These are phyloP conservation scores for Fopius arisanus DNA, from an alignment of 1,140 invertebrate genomes.

Conservation along the genomic window DNA sequence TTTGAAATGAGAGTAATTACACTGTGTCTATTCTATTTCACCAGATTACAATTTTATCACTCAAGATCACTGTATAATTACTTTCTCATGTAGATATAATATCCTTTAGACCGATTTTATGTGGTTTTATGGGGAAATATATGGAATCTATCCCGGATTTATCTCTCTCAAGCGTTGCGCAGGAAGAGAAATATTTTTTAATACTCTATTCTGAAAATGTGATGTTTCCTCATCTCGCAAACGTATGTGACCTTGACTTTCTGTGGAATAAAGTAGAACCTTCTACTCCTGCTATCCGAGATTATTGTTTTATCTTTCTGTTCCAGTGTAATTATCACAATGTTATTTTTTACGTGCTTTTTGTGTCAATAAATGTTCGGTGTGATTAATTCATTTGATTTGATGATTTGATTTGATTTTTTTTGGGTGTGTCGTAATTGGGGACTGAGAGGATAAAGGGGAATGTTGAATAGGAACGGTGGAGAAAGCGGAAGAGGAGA, in stretches of 20 bases:
- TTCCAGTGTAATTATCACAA: not conserved
- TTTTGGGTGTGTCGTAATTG: not conserved
- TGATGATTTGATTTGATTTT: not conserved
- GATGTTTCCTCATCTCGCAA: not conserved
- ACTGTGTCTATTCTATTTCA: not conserved
- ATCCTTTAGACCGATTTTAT: no score
- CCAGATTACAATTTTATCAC: not conserved
- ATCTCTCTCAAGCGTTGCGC: no score
- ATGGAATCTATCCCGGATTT: no score
- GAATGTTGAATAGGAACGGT: not conserved
- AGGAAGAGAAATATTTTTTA: not conserved
- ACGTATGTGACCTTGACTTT: no score
- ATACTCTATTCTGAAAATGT: not conserved
- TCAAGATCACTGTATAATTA: no score
- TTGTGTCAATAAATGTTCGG: not conserved
- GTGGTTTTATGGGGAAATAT: no score
- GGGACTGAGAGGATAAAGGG: not conserved
- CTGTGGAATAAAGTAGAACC: no score
- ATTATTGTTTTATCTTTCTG: no score
- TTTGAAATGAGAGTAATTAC: not conserved
- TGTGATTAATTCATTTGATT: not conserved
- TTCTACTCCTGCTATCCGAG: no score
- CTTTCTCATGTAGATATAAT: no score
- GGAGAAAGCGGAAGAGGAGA: conserved; percentile 33
- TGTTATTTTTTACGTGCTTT: not conserved